phyloP scores from a whole-genome alignment of 2,113 vertebrate species.

The Aleadryas rufinucha region DNA sequence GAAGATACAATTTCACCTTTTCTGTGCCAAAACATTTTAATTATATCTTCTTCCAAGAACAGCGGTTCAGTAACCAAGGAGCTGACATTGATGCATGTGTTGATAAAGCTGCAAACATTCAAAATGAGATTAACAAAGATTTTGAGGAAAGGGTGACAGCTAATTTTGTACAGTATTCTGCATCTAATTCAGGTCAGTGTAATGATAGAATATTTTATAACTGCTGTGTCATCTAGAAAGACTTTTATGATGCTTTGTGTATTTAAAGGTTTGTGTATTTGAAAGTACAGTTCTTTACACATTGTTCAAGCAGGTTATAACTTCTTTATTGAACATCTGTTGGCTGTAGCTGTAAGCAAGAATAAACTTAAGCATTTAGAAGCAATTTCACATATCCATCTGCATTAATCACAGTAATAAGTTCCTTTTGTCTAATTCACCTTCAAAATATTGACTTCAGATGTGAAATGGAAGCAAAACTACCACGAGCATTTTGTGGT shows the following conservation, averaged over 20 bases:
- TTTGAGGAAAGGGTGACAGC: slow-evolving; percentile 99
- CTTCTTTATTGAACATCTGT: slow-evolving; percentile 28
- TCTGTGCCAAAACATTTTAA: slow-evolving; percentile 99
- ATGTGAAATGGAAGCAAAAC: slow-evolving; percentile 8
- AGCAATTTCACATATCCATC: slow-evolving; percentile 18
- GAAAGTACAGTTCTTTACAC: slow-evolving; percentile 39
- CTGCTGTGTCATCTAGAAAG: slow-evolving; percentile 75
- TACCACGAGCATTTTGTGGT: background rate
- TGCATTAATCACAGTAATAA: slow-evolving; percentile 16
- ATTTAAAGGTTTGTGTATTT: slow-evolving; percentile 48
- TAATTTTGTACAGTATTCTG: slow-evolving; percentile 98
- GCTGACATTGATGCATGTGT: slow-evolving; percentile 99
- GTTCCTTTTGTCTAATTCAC: slow-evolving; percentile 48
- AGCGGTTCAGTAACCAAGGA: slow-evolving; percentile 99
- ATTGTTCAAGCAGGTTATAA: slow-evolving; percentile 54
- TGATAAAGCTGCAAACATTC: slow-evolving; percentile 99
- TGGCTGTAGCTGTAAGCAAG: slow-evolving; percentile 2
- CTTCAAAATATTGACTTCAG: slow-evolving; percentile 1
- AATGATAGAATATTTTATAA: slow-evolving; percentile 95
- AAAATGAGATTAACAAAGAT: slow-evolving; percentile 99
- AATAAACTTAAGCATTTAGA: background rate
- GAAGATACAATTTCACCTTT: slow-evolving; percentile 93
- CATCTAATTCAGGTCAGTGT: slow-evolving; percentile 92
- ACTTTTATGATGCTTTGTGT: slow-evolving; percentile 71
- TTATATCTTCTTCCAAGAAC: slow-evolving; percentile 99